phyloP scores from a whole-genome alignment of 2,113 vertebrate species.

The Stictonetta naevosa region DNA sequence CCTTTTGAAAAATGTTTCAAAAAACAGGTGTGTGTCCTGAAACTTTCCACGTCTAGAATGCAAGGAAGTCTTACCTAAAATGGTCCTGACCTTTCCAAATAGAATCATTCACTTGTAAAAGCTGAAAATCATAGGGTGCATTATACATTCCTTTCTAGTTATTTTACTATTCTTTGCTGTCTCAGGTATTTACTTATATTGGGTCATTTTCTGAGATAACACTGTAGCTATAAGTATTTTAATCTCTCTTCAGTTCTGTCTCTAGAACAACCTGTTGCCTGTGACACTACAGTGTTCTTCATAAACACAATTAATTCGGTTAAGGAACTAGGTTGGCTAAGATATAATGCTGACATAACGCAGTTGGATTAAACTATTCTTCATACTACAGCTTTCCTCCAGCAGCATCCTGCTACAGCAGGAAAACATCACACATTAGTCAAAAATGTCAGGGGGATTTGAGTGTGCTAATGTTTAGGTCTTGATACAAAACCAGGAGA shows the following conservation, averaged over 20 bases:
- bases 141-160: not conserved
- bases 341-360: not conserved
- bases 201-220: not conserved
- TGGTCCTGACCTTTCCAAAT: not conserved
- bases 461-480: not conserved
- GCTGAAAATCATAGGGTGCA: not conserved
- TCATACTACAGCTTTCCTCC: not conserved
- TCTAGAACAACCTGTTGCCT: not conserved
- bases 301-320: not conserved
- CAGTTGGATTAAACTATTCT: not conserved
- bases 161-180: not conserved
- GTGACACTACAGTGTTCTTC: not conserved
- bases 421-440: accelerated
- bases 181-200: not conserved
- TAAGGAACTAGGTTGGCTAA: not conserved
- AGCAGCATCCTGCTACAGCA: not conserved
- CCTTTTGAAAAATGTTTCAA: not conserved
- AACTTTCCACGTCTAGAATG: not conserved
- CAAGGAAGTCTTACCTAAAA: not conserved
- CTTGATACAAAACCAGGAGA: not conserved
- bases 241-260: not conserved
- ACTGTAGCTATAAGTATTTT: not conserved
- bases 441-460: not conserved
- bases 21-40: not conserved
- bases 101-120: not conserved